These are phyloP conservation scores for Indicator indicator DNA, from an alignment of 2,113 vertebrate genomes.

Conservation along the genomic window DNA sequence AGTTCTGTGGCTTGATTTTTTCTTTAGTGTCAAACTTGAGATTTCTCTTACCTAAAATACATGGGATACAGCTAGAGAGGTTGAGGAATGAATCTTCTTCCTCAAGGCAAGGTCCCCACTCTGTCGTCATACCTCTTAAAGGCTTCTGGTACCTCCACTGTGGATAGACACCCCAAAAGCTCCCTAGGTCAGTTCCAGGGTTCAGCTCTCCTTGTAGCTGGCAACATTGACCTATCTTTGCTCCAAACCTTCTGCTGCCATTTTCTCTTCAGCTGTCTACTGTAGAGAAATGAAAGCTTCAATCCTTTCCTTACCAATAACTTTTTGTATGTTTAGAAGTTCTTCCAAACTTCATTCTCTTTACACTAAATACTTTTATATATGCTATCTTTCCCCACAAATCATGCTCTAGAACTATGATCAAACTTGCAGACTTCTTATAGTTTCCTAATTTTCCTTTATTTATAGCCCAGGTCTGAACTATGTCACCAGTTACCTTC, in stretches of 20 bases:
- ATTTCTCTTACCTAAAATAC: background rate
- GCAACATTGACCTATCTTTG: background rate
- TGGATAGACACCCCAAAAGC: background rate
- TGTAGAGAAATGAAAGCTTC: fast-evolving
- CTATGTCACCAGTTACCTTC: background rate
- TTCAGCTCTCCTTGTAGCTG: background rate
- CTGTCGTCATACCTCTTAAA: background rate
- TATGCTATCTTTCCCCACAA: background rate
- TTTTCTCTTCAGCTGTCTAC: background rate
- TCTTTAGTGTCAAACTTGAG: background rate
- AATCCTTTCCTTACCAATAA: background rate
- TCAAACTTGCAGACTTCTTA: background rate
- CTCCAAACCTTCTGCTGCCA: fast-evolving
- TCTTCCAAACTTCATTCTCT: background rate
- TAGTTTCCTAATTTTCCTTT: background rate
- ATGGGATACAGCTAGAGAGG: background rate
- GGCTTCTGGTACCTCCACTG: background rate
- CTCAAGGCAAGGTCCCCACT: background rate
- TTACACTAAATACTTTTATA: background rate
- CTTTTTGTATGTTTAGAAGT: fast-evolving
- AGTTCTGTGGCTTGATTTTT: background rate
- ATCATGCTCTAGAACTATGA: fast-evolving
- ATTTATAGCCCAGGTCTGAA: background rate
- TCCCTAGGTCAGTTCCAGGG: background rate
- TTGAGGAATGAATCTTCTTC: background rate